A percentile compares a stretch with the other conserved stretches of the same genome.
phyloP scores from a whole-genome alignment of 2,888 invertebrate genomes.

The Plagodis pulveraria region DNA sequence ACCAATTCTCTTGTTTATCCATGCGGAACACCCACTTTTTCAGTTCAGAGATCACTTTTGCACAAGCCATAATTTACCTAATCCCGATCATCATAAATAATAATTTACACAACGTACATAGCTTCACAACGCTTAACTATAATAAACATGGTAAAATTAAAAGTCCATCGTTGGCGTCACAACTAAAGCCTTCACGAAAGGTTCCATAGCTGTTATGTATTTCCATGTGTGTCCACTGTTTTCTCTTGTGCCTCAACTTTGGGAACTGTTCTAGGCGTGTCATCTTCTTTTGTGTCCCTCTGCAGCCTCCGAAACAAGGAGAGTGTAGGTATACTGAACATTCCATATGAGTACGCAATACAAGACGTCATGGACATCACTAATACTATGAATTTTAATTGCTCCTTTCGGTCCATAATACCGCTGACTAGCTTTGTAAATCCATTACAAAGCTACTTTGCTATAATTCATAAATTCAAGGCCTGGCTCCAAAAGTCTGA shows the following conservation, averaged over 20 bases:
- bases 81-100: neutral
- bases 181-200: neutral
- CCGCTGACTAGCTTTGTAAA: conserved; percentile 27
- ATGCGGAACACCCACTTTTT: neutral
- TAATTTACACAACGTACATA: conserved; percentile 2
- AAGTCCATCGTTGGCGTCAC: neutral
- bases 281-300: conserved; percentile 49
- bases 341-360: conserved; percentile 64
- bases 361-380: conserved; percentile 62
- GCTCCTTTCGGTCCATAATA: conserved; percentile 65
- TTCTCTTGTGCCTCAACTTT: conserved; percentile 5
- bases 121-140: conserved; percentile 13
- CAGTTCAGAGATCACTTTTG: neutral
- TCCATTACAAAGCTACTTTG: conserved; percentile 45
- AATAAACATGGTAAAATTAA: neutral
- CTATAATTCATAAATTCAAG: conserved; percentile 20
- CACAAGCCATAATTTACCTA: neutral
- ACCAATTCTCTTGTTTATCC: no score
- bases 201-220: conserved; percentile 9
- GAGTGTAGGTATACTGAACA: conserved; percentile 44
- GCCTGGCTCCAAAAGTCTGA: conserved; percentile 5
- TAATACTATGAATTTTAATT: conserved; percentile 60
- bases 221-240: conserved; percentile 18
- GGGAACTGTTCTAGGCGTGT: conserved; percentile 24
- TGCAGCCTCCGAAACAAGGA: conserved; percentile 36